Conservation (phyloP, 2,888 invertebrate genomes). For the Lysandra bellargus region DNA sequence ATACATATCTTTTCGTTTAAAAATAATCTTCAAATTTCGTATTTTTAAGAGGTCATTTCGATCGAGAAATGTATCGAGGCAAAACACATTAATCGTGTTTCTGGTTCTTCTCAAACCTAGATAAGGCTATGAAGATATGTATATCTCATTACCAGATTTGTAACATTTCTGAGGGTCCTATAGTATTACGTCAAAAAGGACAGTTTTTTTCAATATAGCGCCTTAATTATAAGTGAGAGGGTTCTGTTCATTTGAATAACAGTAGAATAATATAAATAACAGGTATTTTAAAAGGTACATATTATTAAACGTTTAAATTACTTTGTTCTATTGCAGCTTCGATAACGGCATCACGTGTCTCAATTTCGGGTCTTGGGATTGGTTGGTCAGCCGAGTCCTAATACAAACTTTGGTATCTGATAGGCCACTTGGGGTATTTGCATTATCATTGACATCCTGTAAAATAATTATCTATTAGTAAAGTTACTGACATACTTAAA, state of each 20-base stretch:
- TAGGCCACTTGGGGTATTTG: conserved; percentile 91
- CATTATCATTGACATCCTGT: conserved; percentile 91
- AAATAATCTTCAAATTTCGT: too few species aligned
- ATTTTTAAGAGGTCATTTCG: too few species aligned
- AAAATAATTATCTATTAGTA: conserved; percentile 50
- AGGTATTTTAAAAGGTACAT: neutral
- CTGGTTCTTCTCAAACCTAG: too few species aligned
- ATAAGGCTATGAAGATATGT: too few species aligned
- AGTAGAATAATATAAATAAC: neutral
- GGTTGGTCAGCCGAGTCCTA: conserved; percentile 85
- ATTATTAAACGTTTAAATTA: neutral
- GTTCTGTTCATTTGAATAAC: neutral
- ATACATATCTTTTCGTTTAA: too few species aligned
- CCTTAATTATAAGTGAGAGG: neutral
- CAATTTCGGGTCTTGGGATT: conserved; percentile 40
- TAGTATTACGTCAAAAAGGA: too few species aligned
- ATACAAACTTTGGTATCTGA: conserved; percentile 91
- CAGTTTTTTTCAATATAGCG: too few species aligned
- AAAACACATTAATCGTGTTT: too few species aligned
- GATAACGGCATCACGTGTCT: conserved; percentile 47
- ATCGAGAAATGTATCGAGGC: too few species aligned
- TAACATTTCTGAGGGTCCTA: too few species aligned
- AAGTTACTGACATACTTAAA: neutral
- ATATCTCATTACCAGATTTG: too few species aligned
- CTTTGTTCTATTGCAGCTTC: conserved; percentile 40